Evolutionary conservation across 2,797 vertebrate species (phyloP).

Genomic region (Menidia menidia): DNA sequence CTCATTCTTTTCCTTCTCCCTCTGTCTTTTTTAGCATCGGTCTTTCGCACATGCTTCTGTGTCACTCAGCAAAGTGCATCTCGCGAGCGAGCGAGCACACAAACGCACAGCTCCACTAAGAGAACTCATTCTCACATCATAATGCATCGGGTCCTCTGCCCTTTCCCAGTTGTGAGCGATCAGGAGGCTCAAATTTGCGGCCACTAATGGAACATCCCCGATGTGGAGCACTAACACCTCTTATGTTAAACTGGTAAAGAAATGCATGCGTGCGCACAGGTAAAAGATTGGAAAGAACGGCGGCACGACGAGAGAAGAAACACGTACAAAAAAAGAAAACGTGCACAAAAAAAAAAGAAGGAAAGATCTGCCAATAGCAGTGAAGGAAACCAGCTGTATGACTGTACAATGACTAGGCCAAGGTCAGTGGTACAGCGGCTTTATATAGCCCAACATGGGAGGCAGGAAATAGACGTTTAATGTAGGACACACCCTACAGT

Average conservation of each 20-base stretch:
- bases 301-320: slow-evolving; percentile 27
- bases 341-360: slow-evolving; percentile 16
- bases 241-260: slow-evolving; percentile 56
- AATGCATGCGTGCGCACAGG: slow-evolving; percentile 23
- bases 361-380: slow-evolving; percentile 59
- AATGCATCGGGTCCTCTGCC: slow-evolving; percentile 49
- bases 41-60: slow-evolving; percentile 69
- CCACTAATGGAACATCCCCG: slow-evolving; percentile 76
- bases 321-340: background rate
- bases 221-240: slow-evolving; percentile 66
- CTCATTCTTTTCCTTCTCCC: slow-evolving; percentile 55
- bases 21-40: slow-evolving; percentile 62
- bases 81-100: background rate
- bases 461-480: slow-evolving; percentile 85
- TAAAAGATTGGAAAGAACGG: slow-evolving; percentile 18
- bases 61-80: slow-evolving; percentile 38
- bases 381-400: slow-evolving; percentile 74
- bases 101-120: slow-evolving; percentile 12
- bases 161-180: slow-evolving; percentile 60
- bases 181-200: slow-evolving; percentile 64
- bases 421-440: slow-evolving; percentile 83
- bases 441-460: slow-evolving; percentile 83
- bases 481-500: slow-evolving; percentile 85
- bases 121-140: slow-evolving; percentile 51
- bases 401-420: slow-evolving; percentile 82